Conservation (phyloP, 2,888 invertebrate species). For the Cataglyphis cursor region DNA sequence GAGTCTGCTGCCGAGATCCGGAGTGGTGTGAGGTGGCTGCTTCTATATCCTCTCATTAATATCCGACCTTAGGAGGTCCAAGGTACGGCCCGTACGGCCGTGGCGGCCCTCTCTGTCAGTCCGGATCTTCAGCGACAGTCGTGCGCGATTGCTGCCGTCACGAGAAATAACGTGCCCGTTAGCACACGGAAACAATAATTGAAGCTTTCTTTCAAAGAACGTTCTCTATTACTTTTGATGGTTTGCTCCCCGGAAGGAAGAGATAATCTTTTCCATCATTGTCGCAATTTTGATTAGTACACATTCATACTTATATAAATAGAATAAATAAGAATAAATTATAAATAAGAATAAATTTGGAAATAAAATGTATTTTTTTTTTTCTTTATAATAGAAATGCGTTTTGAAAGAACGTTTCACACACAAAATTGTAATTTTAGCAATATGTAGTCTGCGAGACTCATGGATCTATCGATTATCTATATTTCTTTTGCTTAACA, state of each 20-base stretch:
- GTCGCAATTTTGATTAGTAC: slow-evolving; percentile 8
- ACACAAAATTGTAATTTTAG: not conserved
- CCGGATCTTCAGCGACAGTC: slow-evolving; percentile 35
- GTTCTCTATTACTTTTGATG: not conserved
- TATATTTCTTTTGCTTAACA: not conserved
- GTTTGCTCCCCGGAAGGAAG: not conserved
- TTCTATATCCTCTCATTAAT: slow-evolving; percentile 78
- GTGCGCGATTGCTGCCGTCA: slow-evolving; percentile 11
- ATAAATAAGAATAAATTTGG: too few relatives aligned
- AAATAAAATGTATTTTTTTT: too few relatives aligned
- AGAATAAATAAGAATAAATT: too few relatives aligned
- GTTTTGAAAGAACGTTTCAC: not conserved
- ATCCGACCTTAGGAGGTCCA: slow-evolving; percentile 75
- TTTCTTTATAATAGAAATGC: not conserved
- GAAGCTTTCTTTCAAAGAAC: not conserved
- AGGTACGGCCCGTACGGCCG: slow-evolving; percentile 35
- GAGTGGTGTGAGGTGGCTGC: slow-evolving; percentile 65
- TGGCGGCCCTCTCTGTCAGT: slow-evolving; percentile 28
- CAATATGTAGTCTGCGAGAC: not conserved
- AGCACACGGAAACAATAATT: slow-evolving; percentile 17
- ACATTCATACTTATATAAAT: not conserved
- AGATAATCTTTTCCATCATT: not conserved
- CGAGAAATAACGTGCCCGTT: not conserved
- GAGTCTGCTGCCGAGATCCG: slow-evolving; percentile 73
- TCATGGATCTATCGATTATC: not conserved